Evolutionary conservation across 2,888 invertebrate species (phyloP).

Genomic region (Notodonta dromedarius): DNA sequence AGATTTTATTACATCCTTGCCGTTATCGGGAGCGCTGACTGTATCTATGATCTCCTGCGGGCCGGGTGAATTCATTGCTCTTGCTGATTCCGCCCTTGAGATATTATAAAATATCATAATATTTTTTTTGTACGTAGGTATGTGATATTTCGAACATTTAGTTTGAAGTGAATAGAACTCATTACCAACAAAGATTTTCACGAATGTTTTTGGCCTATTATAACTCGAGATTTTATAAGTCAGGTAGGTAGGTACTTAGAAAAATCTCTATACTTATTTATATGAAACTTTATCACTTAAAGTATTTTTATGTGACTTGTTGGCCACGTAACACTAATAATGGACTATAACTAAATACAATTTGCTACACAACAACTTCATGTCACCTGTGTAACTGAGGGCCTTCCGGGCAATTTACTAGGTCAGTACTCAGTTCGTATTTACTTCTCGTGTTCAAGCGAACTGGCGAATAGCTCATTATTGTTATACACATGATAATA

Average conservation of each 20-base stretch:
- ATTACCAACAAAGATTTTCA: too few relatives aligned
- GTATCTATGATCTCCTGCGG: background rate
- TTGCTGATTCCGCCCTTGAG: background rate
- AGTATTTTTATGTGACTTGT: too few relatives aligned
- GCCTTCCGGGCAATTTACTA: constrained; percentile 44
- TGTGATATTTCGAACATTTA: background rate
- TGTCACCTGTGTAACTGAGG: background rate
- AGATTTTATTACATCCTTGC: background rate
- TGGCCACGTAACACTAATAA: background rate
- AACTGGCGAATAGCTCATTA: constrained; percentile 38
- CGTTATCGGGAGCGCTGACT: background rate
- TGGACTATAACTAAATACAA: background rate
- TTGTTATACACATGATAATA: constrained; percentile 6
- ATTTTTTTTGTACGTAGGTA: background rate
- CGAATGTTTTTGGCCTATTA: too few relatives aligned
- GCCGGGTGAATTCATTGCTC: constrained; percentile 1
- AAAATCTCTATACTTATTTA: too few relatives aligned
- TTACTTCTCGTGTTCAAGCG: constrained; percentile 24
- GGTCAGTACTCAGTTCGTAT: constrained; percentile 32
- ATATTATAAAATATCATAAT: background rate
- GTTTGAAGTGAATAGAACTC: too few relatives aligned
- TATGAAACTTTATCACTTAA: too few relatives aligned
- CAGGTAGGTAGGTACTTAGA: too few relatives aligned
- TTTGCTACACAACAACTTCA: background rate
- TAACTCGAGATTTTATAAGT: too few relatives aligned